Base-by-base conservation (phyloP, 2,888 invertebrate genomes). In the Dolichomitus sp. region DNA sequence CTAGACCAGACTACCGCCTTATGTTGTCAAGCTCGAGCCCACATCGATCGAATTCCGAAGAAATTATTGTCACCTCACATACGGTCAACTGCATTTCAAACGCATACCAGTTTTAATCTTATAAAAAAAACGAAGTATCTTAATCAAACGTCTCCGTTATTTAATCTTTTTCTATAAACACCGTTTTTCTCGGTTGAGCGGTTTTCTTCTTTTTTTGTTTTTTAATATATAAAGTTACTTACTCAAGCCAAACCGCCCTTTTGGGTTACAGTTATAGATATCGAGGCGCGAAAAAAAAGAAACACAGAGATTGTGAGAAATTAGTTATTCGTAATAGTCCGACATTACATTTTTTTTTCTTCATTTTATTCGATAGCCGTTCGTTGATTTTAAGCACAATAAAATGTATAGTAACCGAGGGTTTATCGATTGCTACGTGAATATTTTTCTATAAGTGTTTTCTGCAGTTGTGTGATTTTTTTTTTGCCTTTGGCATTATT, bases 351-450 rank as follows among this genome's bases (percentile, higher is more conserved):
- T 48, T 57, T 65, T 19, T 45, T 37, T 65, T 19, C 37, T 37
- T 30, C 50, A 17, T 61, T 61, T 61, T 61, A 61, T 17, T 40
- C 27, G 19, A 70, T 40, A 82, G 76, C 78, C 70, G 79, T 79
- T 73, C 70, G 74, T 74, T 80, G 68, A 76, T 76, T 80, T 76
- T 68, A 83, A 83, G 79, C 79, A 83, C 79, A 83, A 83, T 57
- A 52, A 54, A 70, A n/a, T 40, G 37, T 54, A 61, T 59, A 37
- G 37, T 37, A 54, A 48, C n/a, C 27, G 42, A 68, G 23, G 42
- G 45, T 76, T 63, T 45, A 76, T 72, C 50, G 57, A 77, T 73
- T 54, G 57, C 54, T 19, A 61, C 73, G 72, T 50, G 74, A 82
- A 73, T 73, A 72, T 83, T 83, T 83, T 80, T 83, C 80, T 83